Evolutionary conservation across 2,113 vertebrate species (phyloP).

Genomic region (Corydoras maculifer): DNA sequence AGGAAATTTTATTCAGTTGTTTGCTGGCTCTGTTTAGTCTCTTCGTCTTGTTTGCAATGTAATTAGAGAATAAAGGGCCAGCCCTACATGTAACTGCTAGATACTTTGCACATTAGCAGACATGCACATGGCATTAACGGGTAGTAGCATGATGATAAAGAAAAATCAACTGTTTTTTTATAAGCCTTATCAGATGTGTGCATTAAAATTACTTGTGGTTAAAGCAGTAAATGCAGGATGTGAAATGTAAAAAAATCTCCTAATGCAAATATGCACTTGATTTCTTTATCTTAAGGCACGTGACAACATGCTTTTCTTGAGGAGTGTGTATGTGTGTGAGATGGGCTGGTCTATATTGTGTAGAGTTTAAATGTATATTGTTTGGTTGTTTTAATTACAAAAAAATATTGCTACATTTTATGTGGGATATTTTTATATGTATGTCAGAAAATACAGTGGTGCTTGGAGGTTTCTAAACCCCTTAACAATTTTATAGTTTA

Average conservation of each 20-base stretch:
- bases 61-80: constrained; percentile 74
- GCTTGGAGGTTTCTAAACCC: too few species aligned
- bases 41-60: constrained; percentile 66
- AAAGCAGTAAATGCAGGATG: constrained; percentile 51
- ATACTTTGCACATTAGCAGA: constrained; percentile 74
- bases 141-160: constrained; percentile 68
- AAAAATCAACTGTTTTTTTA: constrained; percentile 71
- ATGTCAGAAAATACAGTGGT: too few species aligned
- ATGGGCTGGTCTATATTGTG: too few species aligned
- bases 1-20: constrained; percentile 40
- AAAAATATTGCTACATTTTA: too few species aligned
- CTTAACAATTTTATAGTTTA: too few species aligned
- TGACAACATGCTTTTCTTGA: too few species aligned
- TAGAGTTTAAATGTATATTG: too few species aligned
- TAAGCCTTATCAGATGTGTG: constrained; percentile 63
- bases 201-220: constrained; percentile 61
- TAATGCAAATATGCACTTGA: neutral
- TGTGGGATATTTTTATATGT: too few species aligned
- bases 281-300: too few species aligned
- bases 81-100: constrained; percentile 71
- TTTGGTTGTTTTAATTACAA: too few species aligned
- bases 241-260: constrained; percentile 51
- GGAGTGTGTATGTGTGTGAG: too few species aligned
- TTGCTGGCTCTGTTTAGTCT: constrained; percentile 61
- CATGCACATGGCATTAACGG: constrained; percentile 66